These are phyloP conservation scores for Spermophilus dauricus DNA, from an alignment of 2,113 vertebrate genomes.

Conservation along the genomic window DNA sequence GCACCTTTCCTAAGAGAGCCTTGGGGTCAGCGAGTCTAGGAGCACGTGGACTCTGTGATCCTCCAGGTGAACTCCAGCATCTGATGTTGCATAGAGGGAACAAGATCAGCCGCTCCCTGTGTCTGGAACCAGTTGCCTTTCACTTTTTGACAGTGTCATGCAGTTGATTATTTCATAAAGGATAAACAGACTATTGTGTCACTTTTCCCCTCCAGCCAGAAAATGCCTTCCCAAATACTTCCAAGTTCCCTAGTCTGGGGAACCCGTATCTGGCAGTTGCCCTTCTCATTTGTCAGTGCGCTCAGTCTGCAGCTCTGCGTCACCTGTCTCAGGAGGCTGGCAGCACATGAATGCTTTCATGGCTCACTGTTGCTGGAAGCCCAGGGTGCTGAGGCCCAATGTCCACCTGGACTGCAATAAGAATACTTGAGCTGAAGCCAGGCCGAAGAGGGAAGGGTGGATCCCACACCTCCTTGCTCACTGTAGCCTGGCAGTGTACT, in stretches of 20 bases:
- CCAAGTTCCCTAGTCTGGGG: not conserved
- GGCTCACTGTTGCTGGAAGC: not conserved
- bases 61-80: not conserved
- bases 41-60: not conserved
- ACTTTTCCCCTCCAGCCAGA: not conserved
- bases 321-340: no score
- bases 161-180: not conserved
- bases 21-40: not conserved
- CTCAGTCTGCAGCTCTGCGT: not conserved
- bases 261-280: not conserved
- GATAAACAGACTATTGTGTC: not conserved
- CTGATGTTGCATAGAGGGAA: not conserved
- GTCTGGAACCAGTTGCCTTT: not conserved
- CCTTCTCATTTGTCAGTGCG: not conserved
- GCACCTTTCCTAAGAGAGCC: no score
- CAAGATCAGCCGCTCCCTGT: not conserved
- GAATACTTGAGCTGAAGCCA: not conserved
- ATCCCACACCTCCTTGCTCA: not conserved
- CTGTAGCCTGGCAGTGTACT: rapidly evolving
- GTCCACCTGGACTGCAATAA: not conserved
- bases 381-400: not conserved
- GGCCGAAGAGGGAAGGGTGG: not conserved
- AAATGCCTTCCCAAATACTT: not conserved
- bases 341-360: no score
- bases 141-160: not conserved